These are phyloP conservation scores for Polydrusus cervinus DNA, from an alignment of 2,888 invertebrate genomes.

Conservation along the genomic window DNA sequence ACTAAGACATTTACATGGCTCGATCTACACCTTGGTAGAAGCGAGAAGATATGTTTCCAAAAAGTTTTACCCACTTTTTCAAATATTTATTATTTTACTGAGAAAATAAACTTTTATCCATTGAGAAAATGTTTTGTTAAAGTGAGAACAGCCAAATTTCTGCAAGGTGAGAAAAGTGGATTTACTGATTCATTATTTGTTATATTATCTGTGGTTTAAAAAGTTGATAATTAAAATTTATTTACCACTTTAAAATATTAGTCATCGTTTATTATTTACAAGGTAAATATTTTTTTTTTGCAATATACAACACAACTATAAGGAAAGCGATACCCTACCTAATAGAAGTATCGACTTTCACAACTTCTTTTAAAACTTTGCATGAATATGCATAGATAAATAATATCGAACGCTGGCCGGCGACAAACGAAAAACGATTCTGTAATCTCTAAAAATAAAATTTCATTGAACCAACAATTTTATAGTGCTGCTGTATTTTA, in stretches of 20 bases:
- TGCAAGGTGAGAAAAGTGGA: no score
- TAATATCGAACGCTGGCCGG: slow-evolving; percentile 8
- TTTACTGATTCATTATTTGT: no score
- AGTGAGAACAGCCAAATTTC: no score
- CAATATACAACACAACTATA: background rate
- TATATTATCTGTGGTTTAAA: background rate
- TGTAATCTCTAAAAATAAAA: slow-evolving; percentile 44
- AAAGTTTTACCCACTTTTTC: no score
- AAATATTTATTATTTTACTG: no score
- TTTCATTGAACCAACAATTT: slow-evolving; percentile 41
- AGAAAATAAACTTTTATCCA: no score
- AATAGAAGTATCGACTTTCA: slow-evolving; percentile 23
- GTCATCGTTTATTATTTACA: background rate
- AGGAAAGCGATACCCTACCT: background rate
- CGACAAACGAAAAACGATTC: background rate
- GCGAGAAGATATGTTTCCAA: no score
- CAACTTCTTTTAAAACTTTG: background rate
- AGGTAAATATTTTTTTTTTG: background rate
- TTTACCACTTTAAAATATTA: slow-evolving; percentile 3
- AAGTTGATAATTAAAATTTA: slow-evolving; percentile 20
- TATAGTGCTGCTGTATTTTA: slow-evolving; percentile 24
- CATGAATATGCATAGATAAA: no score
- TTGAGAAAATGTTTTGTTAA: no score
- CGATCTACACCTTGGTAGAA: no score
- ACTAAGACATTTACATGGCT: no score